These are phyloP conservation scores for Tetramorium simillimum DNA, from an alignment of 1,140 invertebrate species.

Conservation along the genomic window DNA sequence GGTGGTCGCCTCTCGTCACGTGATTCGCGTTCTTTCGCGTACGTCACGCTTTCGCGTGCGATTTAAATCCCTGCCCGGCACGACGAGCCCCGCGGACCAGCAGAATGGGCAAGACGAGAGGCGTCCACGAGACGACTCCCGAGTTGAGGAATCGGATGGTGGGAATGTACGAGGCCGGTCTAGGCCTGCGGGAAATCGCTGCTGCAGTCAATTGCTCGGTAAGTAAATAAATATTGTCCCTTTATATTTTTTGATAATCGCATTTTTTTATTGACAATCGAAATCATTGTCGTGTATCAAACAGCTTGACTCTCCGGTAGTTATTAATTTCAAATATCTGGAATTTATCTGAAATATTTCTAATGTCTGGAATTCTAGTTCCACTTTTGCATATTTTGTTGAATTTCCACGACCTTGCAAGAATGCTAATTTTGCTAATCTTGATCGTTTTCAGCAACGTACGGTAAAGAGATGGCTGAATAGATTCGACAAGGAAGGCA, in stretches of 20 bases:
- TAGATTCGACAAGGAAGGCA: conserved; percentile 84
- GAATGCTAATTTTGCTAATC: neutral
- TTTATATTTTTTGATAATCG: neutral
- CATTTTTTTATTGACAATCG: conserved; percentile 8
- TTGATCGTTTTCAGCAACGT: conserved; percentile 79
- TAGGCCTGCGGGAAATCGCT: conserved; percentile 82
- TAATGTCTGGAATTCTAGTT: neutral
- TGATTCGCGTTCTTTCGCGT: conserved; percentile 64
- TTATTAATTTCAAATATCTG: neutral
- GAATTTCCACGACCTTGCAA: neutral
- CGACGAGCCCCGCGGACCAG: neutral
- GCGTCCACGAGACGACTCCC: conserved; percentile 84
- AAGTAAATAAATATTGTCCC: conserved; percentile 73
- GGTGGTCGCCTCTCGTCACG: conserved; percentile 69
- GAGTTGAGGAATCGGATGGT: conserved; percentile 84
- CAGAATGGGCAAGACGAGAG: conserved; percentile 83
- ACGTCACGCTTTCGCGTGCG: conserved; percentile 73
- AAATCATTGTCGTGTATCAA: neutral
- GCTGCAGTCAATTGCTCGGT: conserved; percentile 83
- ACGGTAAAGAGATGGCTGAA: conserved; percentile 85
- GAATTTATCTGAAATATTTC: neutral
- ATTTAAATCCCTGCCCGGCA: conserved; percentile 65
- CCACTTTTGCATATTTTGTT: neutral
- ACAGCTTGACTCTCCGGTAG: neutral
- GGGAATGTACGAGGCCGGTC: conserved; percentile 84